Conservation (phyloP, 30 jellyfish, hydroid and myxozoan genomes). For the Mastigias papua region DNA sequence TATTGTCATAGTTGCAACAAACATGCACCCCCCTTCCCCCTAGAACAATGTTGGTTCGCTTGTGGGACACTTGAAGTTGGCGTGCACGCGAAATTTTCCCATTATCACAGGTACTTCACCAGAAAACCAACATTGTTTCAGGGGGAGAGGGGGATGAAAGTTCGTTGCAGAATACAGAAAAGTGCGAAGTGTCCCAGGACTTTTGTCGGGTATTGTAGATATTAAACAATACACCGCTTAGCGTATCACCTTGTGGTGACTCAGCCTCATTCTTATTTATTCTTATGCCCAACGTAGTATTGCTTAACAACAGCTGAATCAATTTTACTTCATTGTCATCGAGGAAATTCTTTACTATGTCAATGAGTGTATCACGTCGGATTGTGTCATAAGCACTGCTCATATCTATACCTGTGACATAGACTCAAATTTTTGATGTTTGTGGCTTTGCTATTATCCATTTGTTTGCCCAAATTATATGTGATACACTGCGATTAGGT, state of each 20-base stretch:
- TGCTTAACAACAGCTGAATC: conserved; percentile 50
- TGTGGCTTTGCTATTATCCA: conserved; percentile 61
- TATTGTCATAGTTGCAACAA: too few species aligned
- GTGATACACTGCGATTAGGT: conserved; percentile 70
- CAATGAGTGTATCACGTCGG: conserved; percentile 56
- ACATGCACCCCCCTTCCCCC: too few species aligned
- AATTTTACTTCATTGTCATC: conserved; percentile 62
- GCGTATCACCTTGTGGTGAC: conserved; percentile 71
- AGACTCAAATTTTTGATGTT: conserved; percentile 38
- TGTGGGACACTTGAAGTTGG: too few species aligned
- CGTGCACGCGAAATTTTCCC: too few species aligned
- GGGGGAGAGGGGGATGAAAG: too few species aligned
- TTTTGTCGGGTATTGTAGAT: too few species aligned
- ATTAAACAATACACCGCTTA: conserved; percentile 36
- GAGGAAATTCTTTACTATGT: conserved; percentile 38
- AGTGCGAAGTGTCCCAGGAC: too few species aligned
- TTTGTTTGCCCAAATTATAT: conserved; percentile 70
- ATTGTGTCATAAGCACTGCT: conserved; percentile 63
- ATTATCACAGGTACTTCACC: too few species aligned
- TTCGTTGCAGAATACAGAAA: too few species aligned
- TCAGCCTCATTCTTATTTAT: conserved; percentile 43
- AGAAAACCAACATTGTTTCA: too few species aligned
- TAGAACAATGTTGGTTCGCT: too few species aligned
- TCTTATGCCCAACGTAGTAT: conserved; percentile 46
- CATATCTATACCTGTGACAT: conserved; percentile 65